phyloP scores from a whole-genome alignment of 2,113 vertebrate species.

The Pteruthius melanotis region DNA sequence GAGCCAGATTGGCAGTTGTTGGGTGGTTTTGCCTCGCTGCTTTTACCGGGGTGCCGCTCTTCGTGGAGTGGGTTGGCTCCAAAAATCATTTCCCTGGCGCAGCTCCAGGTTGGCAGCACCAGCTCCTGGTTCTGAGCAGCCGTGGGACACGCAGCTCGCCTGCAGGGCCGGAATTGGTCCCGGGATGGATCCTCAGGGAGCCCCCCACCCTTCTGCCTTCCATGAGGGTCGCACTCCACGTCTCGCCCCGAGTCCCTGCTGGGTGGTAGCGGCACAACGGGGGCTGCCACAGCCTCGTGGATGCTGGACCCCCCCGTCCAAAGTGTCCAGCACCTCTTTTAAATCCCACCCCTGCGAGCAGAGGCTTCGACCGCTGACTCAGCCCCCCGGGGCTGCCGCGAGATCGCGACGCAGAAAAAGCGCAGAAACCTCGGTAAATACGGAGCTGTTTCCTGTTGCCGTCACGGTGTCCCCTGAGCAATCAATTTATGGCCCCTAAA shows the following conservation, averaged over 20 bases:
- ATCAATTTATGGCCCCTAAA: slow-evolving; percentile 49
- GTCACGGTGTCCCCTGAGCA: not conserved
- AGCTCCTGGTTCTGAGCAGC: not conserved
- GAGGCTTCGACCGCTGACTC: not conserved
- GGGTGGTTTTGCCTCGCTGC: fast-evolving
- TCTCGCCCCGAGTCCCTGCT: fast-evolving
- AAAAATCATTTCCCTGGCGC: fast-evolving
- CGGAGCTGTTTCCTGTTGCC: slow-evolving; percentile 4
- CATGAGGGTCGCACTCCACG: fast-evolving
- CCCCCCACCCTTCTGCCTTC: fast-evolving
- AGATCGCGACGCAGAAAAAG: not conserved
- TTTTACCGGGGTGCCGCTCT: fast-evolving
- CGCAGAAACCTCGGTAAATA: not conserved
- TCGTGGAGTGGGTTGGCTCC: fast-evolving
- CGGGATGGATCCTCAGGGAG: not conserved
- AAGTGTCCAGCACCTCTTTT: not conserved
- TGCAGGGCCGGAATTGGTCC: not conserved
- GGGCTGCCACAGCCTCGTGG: fast-evolving
- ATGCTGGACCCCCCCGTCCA: too few relatives aligned
- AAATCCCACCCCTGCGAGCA: fast-evolving
- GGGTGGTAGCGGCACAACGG: fast-evolving
- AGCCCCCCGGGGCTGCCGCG: fast-evolving
- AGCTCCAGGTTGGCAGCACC: not conserved
- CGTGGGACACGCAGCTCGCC: fast-evolving
- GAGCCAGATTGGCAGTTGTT: not conserved